Evolutionary conservation across 2,888 invertebrate genomes (phyloP).

Genomic region (Apocheima hispidaria): DNA sequence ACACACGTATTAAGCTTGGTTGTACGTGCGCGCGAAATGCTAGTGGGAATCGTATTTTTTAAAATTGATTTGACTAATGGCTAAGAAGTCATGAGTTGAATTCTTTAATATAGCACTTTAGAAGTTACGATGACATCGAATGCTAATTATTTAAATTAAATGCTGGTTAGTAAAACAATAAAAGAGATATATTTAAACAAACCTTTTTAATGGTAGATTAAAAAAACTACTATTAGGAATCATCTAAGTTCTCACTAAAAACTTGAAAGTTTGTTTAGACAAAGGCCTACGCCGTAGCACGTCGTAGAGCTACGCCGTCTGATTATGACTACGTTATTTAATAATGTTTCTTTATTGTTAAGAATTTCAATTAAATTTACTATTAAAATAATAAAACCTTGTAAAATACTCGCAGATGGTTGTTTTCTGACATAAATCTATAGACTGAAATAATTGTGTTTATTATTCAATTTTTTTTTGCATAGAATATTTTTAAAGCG

Average conservation of each 20-base stretch:
- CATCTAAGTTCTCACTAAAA: background rate
- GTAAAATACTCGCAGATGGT: too few species aligned
- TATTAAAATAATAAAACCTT: too few species aligned
- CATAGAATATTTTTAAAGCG: background rate
- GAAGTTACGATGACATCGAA: conserved; percentile 13
- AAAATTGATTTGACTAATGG: conserved; percentile 30
- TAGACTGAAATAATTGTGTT: too few species aligned
- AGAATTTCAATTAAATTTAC: background rate
- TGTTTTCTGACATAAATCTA: too few species aligned
- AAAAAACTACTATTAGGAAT: background rate
- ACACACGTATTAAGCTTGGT: conserved; percentile 42
- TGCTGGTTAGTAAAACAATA: background rate
- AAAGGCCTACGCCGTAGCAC: conserved; percentile 26
- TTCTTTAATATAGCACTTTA: conserved; percentile 26
- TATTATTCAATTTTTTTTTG: too few species aligned
- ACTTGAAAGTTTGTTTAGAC: background rate
- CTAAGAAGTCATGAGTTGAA: conserved; percentile 23
- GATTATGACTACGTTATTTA: background rate
- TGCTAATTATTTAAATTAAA: conserved; percentile 19
- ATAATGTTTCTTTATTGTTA: background rate
- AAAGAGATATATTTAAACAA: too few species aligned
- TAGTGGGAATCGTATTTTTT: conserved; percentile 25
- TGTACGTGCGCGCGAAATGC: conserved; percentile 43
- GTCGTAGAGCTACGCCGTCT: conserved; percentile 31
- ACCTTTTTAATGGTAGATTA: background rate